phyloP scores from a whole-genome alignment of 2,113 vertebrate species.

The Melanocharis versteri region DNA sequence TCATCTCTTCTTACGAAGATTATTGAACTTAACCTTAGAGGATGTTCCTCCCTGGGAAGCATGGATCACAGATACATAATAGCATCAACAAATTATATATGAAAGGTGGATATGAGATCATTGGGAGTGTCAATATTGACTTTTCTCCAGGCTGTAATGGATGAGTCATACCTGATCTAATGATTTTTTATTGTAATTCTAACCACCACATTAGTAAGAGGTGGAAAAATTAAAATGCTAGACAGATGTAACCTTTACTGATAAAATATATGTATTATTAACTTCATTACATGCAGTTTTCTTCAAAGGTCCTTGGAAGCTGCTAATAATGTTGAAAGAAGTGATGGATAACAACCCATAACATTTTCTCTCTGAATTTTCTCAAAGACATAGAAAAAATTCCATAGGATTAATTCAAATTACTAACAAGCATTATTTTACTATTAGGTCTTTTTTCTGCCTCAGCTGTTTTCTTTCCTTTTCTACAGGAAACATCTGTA shows the following conservation, averaged over 20 bases:
- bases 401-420: not conserved
- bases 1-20: not conserved
- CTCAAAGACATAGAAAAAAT: not conserved
- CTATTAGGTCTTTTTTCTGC: not conserved
- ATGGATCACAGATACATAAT: not conserved
- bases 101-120: constrained; percentile 28
- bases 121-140: constrained; percentile 56
- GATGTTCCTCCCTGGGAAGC: not conserved
- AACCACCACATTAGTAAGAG: not conserved
- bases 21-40: constrained; percentile 33
- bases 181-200: constrained; percentile 35
- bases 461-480: not conserved
- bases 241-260: not conserved
- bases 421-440: not conserved
- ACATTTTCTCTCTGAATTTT: not conserved
- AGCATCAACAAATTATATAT: constrained; percentile 21
- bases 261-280: constrained; percentile 21
- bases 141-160: constrained; percentile 35
- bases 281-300: not conserved
- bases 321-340: not conserved
- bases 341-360: not conserved
- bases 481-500: not conserved
- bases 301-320: not conserved
- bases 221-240: constrained; percentile 29
- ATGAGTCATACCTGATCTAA: constrained; percentile 45